A percentile compares a stretch with the other conserved stretches of the same genome.
Evolutionary conservation across 2,797 vertebrate species (phyloP).

Genomic region (Manis pentadactyla): DNA sequence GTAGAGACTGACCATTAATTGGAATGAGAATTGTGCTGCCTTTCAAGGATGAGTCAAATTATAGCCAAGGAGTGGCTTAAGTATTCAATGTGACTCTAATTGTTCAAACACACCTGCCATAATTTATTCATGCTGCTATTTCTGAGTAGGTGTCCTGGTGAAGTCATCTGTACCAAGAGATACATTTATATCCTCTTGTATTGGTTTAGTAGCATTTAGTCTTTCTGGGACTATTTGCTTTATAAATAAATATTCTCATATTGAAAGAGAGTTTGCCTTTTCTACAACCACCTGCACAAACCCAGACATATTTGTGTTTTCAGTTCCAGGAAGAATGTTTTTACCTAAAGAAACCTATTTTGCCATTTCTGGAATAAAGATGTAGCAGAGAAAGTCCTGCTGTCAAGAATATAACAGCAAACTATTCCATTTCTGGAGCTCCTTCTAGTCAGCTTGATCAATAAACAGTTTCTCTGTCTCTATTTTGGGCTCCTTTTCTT

Average conservation of each 20-base stretch:
- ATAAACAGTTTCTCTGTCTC: not conserved
- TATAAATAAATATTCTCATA: not conserved
- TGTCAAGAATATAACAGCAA: not conserved
- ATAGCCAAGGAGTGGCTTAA: not conserved
- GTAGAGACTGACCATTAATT: not conserved
- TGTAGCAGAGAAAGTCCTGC: not conserved
- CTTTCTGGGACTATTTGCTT: not conserved
- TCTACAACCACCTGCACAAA: not conserved
- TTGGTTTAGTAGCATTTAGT: not conserved
- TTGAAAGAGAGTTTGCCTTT: not conserved
- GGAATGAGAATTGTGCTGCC: not conserved
- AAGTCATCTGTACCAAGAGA: not conserved
- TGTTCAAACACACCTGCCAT: not conserved
- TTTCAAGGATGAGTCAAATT: not conserved
- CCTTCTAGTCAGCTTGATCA: not conserved
- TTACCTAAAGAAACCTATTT: not conserved
- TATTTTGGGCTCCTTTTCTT: not conserved
- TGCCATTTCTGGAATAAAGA: not conserved
- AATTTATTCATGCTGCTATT: not conserved
- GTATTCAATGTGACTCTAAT: not conserved
- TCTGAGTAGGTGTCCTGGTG: not conserved
- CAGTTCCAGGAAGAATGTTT: not conserved
- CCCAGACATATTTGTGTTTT: not conserved
- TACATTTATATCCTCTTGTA: not conserved
- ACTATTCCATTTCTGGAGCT: not conserved